Evolutionary conservation across 2,113 vertebrate genomes (phyloP).

Genomic region (Arizona elegans): DNA sequence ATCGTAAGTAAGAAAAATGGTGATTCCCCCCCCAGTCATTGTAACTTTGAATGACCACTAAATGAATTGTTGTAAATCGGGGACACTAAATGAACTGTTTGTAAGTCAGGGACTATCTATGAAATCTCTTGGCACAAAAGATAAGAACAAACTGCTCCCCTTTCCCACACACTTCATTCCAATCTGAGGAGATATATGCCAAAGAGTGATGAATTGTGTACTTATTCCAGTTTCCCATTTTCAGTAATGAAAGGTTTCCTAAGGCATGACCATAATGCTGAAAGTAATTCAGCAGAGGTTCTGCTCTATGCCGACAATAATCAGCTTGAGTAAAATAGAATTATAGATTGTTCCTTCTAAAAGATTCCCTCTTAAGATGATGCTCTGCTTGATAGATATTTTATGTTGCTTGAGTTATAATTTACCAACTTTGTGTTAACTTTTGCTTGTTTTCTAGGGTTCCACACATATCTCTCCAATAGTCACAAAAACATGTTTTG

Average conservation of each 20-base stretch:
- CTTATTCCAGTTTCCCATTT: constrained; percentile 28
- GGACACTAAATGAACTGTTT: background rate
- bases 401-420: constrained; percentile 33
- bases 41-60: background rate
- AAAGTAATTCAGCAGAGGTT: constrained; percentile 38
- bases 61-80: background rate
- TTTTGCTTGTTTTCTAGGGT: constrained; percentile 38
- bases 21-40: background rate
- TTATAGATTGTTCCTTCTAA: background rate
- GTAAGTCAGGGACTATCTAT: background rate
- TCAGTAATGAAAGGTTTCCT: constrained; percentile 30
- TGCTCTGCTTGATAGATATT: constrained; percentile 13
- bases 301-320: constrained; percentile 5
- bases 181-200: background rate
- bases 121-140: background rate
- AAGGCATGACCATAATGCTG: constrained; percentile 25
- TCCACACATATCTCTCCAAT: constrained; percentile 37
- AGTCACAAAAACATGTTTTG: constrained; percentile 32
- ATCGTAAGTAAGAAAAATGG: background rate
- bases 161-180: background rate
- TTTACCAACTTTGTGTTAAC: constrained; percentile 34
- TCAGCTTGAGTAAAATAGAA: constrained; percentile 12
- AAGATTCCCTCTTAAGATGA: constrained; percentile 33
- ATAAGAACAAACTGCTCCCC: background rate
- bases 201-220: constrained; percentile 6